These are phyloP conservation scores for Vidua macroura DNA, from an alignment of 2,113 vertebrate genomes.

Conservation along the genomic window DNA sequence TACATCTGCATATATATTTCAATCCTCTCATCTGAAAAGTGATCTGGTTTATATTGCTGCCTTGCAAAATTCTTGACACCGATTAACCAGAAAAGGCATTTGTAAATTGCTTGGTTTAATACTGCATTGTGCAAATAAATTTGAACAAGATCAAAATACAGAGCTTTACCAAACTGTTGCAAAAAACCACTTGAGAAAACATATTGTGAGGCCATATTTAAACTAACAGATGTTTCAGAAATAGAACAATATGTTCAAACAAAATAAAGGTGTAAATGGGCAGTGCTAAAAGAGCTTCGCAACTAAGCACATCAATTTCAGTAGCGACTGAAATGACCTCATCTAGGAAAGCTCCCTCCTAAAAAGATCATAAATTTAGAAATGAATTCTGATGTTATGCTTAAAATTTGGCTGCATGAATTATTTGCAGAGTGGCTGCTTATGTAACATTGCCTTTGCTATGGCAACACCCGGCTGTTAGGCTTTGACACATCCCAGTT, in stretches of 20 bases:
- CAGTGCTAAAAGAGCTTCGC: slow-evolving; percentile 34
- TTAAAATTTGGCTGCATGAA: slow-evolving; percentile 34
- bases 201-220: slow-evolving; percentile 61
- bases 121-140: not conserved
- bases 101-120: slow-evolving; percentile 3
- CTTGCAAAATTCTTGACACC: not conserved
- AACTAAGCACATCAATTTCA: not conserved
- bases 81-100: not conserved
- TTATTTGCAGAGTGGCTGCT: slow-evolving; percentile 34
- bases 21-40: slow-evolving; percentile 6
- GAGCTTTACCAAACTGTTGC: slow-evolving; percentile 2
- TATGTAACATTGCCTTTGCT: slow-evolving; percentile 46
- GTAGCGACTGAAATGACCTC: not conserved
- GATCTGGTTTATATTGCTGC: not conserved
- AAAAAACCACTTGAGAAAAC: slow-evolving; percentile 64
- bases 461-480: slow-evolving; percentile 27
- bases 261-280: slow-evolving; percentile 59
- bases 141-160: slow-evolving; percentile 5
- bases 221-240: slow-evolving; percentile 67
- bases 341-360: not conserved
- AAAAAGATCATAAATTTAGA: not conserved
- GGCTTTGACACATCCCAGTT: slow-evolving; percentile 39
- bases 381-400: not conserved
- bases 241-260: slow-evolving; percentile 68
- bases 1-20: not conserved